Evolutionary conservation across 2,113 vertebrate genomes (phyloP).

Genomic region (Pampusana beccarii): DNA sequence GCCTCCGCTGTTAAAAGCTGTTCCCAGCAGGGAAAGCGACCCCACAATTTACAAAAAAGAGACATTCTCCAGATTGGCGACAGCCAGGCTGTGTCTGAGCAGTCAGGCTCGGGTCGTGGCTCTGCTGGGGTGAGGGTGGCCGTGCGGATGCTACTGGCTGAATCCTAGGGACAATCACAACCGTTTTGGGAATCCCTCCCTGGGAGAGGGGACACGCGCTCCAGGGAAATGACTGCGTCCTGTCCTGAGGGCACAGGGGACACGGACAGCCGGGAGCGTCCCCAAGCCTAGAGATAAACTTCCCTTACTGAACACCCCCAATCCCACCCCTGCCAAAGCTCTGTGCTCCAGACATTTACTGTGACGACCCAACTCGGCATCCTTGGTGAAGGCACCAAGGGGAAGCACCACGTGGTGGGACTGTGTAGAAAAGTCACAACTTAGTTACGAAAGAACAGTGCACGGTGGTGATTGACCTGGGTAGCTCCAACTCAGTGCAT

Average conservation of each 20-base stretch:
- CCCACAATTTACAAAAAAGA: not conserved
- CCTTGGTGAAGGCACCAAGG: not conserved
- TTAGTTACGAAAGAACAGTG: not conserved
- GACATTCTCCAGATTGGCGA: not conserved
- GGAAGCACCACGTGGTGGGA: accelerated
- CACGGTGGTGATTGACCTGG: not conserved
- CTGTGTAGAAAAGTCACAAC: not conserved
- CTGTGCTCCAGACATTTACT: accelerated
- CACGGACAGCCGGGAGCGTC: not conserved
- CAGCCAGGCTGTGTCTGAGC: not conserved
- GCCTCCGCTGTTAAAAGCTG: not conserved
- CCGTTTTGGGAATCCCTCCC: not conserved
- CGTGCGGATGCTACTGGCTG: accelerated
- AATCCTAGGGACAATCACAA: not conserved
- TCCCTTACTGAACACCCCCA: not conserved
- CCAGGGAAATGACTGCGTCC: too few species aligned
- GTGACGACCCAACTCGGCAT: accelerated
- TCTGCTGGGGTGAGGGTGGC: not conserved
- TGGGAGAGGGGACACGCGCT: accelerated
- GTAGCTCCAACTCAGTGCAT: not conserved
- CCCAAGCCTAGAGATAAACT: not conserved
- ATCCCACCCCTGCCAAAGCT: not conserved
- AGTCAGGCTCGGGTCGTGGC: accelerated
- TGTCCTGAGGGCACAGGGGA: not conserved
- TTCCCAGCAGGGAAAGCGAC: not conserved